These are phyloP conservation scores for Calidris pygmaea DNA, from an alignment of 2,113 vertebrate genomes.

Conservation along the genomic window DNA sequence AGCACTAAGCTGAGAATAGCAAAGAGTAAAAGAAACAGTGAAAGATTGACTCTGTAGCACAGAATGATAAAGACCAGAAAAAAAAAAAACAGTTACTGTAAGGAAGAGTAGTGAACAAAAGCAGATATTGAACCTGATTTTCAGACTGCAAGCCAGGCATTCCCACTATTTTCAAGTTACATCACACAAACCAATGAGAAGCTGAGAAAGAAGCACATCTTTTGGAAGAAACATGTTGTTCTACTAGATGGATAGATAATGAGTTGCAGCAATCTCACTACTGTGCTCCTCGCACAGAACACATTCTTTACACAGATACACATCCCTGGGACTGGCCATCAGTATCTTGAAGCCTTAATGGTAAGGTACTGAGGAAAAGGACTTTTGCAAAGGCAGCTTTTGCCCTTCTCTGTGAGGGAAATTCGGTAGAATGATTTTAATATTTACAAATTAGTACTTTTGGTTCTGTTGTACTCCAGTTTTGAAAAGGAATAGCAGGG, in stretches of 20 bases:
- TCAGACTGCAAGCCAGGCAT: neutral
- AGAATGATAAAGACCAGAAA: neutral
- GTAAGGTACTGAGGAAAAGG: neutral
- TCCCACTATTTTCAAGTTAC: neutral
- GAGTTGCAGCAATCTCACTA: neutral
- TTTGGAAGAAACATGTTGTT: neutral
- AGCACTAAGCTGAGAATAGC: neutral
- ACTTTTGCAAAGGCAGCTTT: neutral
- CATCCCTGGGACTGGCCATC: neutral
- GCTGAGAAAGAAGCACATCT: neutral
- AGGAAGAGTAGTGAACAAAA: neutral
- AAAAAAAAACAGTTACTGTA: neutral
- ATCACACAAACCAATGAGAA: neutral
- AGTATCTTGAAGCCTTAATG: neutral
- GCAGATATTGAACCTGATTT: neutral
- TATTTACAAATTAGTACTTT: neutral
- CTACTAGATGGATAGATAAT: neutral
- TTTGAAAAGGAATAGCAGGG: neutral
- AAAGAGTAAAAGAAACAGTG: neutral
- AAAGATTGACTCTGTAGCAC: neutral
- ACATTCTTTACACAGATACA: neutral
- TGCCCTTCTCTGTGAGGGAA: neutral
- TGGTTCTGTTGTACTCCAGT: neutral
- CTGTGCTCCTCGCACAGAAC: neutral
- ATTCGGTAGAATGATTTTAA: neutral